Evolutionary conservation across 2,888 invertebrate species (phyloP).

Genomic region (Parascotia fuliginaria): DNA sequence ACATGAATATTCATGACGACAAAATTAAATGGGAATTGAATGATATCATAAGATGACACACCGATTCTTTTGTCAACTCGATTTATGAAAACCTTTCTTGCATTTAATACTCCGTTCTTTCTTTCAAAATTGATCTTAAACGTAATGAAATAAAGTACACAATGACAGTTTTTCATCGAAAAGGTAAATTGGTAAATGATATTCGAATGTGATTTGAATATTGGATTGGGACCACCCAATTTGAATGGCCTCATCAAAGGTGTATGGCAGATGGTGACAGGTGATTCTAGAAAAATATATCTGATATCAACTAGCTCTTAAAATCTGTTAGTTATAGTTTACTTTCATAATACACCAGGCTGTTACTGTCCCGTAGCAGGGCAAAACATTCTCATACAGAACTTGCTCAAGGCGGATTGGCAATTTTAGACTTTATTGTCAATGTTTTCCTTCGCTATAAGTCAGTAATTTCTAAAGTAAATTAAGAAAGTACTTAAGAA

Average conservation of each 20-base stretch:
- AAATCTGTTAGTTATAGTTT: too few relatives aligned
- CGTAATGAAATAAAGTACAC: background rate
- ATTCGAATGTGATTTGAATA: slow-evolving; percentile 41
- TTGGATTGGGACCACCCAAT: slow-evolving; percentile 65
- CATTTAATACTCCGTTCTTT: background rate
- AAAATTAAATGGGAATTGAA: slow-evolving; percentile 42
- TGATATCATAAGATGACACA: slow-evolving; percentile 55
- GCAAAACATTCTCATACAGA: too few relatives aligned
- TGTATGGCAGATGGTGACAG: slow-evolving; percentile 55
- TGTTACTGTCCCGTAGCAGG: too few relatives aligned
- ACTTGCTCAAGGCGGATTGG: too few relatives aligned
- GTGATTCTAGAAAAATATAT: slow-evolving; percentile 40
- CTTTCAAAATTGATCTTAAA: slow-evolving; percentile 7
- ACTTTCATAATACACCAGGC: too few relatives aligned
- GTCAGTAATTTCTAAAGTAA: too few relatives aligned
- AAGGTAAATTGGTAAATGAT: slow-evolving; percentile 22
- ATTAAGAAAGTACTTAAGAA: too few relatives aligned
- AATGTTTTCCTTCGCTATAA: too few relatives aligned
- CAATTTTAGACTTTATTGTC: too few relatives aligned
- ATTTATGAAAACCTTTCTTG: slow-evolving; percentile 1
- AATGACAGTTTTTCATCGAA: background rate
- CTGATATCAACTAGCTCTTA: slow-evolving; percentile 19
- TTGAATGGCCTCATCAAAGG: slow-evolving; percentile 40
- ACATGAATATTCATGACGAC: slow-evolving; percentile 22
- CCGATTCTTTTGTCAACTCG: slow-evolving; percentile 55